phyloP scores from a whole-genome alignment of 2,797 vertebrate genomes.

The Phrynocephalus vlangalii region DNA sequence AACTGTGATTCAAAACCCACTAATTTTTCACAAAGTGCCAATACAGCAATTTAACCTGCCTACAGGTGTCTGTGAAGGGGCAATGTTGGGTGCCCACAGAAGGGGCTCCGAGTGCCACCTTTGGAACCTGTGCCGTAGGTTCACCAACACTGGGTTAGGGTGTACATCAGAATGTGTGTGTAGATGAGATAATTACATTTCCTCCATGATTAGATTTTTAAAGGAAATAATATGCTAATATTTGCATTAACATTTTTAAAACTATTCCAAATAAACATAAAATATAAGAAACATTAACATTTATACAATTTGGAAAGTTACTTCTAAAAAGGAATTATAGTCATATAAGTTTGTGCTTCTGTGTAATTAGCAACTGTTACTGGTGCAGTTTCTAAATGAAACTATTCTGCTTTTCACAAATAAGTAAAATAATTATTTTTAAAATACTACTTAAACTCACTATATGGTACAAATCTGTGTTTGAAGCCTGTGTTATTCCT shows the following conservation, averaged over 20 bases:
- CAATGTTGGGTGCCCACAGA: too few relatives aligned
- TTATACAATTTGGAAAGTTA: constrained; percentile 11
- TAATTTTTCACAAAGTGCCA: too few relatives aligned
- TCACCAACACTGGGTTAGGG: background rate
- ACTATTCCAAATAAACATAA: background rate
- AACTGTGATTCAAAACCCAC: too few relatives aligned
- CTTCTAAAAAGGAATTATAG: background rate
- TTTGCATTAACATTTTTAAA: background rate
- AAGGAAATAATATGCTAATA: background rate
- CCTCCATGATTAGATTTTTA: background rate
- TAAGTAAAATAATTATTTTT: background rate
- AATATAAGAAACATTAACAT: background rate
- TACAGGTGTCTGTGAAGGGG: too few relatives aligned
- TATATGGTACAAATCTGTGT: too few relatives aligned
- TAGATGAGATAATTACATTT: background rate
- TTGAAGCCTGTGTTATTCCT: too few relatives aligned
- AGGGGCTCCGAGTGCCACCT: too few relatives aligned
- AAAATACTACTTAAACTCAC: background rate
- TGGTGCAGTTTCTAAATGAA: background rate
- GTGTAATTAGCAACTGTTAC: background rate
- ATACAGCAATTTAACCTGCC: too few relatives aligned
- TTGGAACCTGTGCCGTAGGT: too few relatives aligned
- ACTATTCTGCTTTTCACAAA: background rate
- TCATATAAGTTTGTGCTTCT: background rate
- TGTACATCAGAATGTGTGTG: background rate